Evolutionary conservation across 1,140 invertebrate genomes (phyloP).

Genomic region (Halictus rubicundus): DNA sequence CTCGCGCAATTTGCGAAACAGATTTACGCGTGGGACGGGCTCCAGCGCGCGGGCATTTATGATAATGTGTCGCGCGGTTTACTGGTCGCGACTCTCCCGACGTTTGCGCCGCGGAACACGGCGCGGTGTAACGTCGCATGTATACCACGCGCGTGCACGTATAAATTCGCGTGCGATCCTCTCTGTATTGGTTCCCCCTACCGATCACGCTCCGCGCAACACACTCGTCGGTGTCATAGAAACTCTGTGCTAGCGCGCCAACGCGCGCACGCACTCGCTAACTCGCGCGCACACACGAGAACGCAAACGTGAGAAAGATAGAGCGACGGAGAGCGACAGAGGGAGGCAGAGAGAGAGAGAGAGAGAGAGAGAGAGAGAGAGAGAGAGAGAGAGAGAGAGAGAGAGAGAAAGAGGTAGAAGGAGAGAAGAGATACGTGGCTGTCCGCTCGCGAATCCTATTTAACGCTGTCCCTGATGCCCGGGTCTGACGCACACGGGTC

Average conservation of each 20-base stretch:
- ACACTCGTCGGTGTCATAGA: too few species aligned
- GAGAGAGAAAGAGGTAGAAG: too few species aligned
- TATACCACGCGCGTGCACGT: constrained; percentile 15
- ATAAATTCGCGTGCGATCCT: constrained; percentile 43
- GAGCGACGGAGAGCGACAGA: too few species aligned
- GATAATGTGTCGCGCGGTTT: constrained; percentile 77
- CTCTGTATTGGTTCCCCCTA: background rate
- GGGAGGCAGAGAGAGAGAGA: too few species aligned
- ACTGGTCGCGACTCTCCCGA: constrained; percentile 64
- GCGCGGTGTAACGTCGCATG: background rate
- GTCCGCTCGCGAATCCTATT: constrained; percentile 72
- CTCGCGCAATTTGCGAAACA: constrained; percentile 78
- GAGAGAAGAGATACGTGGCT: constrained; percentile 25
- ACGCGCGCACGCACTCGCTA: too few species aligned
- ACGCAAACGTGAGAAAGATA: too few species aligned
- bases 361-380: too few species aligned
- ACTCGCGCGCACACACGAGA: too few species aligned
- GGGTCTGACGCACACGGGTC: constrained; percentile 61
- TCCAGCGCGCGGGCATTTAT: constrained; percentile 74
- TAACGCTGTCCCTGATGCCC: constrained; percentile 78
- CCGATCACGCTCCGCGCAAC: background rate
- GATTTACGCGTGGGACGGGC: constrained; percentile 80
- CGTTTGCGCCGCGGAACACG: constrained; percentile 14
- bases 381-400: too few species aligned
- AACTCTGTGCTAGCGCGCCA: too few species aligned